Conservation (phyloP, 2,113 vertebrate species). For the Butorides virescens region DNA sequence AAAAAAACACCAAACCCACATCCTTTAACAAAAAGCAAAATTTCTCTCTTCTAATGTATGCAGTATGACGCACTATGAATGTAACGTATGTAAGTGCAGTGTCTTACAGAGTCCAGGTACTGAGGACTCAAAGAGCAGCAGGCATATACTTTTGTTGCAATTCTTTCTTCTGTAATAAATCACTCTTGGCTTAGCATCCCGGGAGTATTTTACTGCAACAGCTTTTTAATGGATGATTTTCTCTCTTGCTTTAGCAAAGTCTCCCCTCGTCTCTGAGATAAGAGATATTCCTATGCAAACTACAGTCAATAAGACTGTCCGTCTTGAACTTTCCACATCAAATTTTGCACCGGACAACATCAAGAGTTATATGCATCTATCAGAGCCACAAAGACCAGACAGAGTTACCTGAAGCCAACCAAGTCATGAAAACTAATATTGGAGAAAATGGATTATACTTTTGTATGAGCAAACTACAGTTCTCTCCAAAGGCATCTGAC, state of each 20-base stretch:
- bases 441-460: background rate
- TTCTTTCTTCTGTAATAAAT: background rate
- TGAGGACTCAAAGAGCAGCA: background rate
- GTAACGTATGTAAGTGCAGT: accelerated
- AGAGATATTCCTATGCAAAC: background rate
- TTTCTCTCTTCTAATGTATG: background rate
- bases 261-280: background rate
- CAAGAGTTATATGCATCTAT: background rate
- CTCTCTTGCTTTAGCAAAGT: background rate
- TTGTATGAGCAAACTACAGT: background rate
- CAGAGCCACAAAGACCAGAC: background rate
- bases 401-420: background rate
- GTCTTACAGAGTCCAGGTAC: background rate
- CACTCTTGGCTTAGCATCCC: background rate
- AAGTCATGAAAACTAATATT: background rate
- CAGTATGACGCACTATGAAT: background rate
- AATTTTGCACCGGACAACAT: background rate
- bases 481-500: background rate
- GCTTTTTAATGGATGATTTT: background rate
- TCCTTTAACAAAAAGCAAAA: background rate
- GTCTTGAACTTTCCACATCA: background rate
- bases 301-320: background rate
- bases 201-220: background rate
- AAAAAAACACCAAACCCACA: background rate
- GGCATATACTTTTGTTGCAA: background rate